Base-by-base conservation (phyloP, 2,888 invertebrate species). In the Gibbula magus region DNA sequence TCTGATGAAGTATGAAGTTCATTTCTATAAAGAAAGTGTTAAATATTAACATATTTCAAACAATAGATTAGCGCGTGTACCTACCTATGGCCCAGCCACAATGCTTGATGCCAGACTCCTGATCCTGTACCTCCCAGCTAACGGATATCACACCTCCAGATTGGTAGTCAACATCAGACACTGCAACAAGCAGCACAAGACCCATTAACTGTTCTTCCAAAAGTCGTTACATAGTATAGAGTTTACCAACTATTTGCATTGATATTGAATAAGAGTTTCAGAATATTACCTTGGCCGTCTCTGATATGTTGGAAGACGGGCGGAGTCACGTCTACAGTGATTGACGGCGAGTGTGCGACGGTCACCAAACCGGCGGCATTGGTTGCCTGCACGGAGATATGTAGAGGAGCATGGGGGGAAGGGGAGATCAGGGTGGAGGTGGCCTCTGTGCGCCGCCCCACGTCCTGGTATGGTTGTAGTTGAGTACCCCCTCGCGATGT, bases 351-450 rank as follows among this genome's bases (percentile, higher is more conserved):
- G 29, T 85, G 81, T 29, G 84, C 81, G 8, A 85, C 81, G n/a
- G 84, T 83, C 18, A 81, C 81, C 16, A 87, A 75, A 3, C 86
- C 87, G 0, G 88, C 86, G 0, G 83, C 82, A 80, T 88, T 89
- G 2, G 83, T 85, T 18, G 88, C 88, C 18, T 86, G 79, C n/a
- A 89, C 86, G 16, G 88, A 88, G 32, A 89, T 75, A 73, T 83
- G 84, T 7, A 89, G 82, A n/a, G 78, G 78, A 13, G 85, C 80
- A 61, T 84, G 84, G 76, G 88, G 87, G 5, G 82, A 79, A 20
- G 88, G 81, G 10, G 77, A 80, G 51, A 87, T 75, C 8, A 84
- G 83, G 16, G 80, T 79, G 8, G 82, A 80, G 18, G 77, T 77
- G 8, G 84, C 86, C 82, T 86, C 87, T 2, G 82, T 84, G n/a